These are phyloP conservation scores for Miichthys miiuy DNA, from an alignment of 2,797 vertebrate genomes.

Conservation along the genomic window DNA sequence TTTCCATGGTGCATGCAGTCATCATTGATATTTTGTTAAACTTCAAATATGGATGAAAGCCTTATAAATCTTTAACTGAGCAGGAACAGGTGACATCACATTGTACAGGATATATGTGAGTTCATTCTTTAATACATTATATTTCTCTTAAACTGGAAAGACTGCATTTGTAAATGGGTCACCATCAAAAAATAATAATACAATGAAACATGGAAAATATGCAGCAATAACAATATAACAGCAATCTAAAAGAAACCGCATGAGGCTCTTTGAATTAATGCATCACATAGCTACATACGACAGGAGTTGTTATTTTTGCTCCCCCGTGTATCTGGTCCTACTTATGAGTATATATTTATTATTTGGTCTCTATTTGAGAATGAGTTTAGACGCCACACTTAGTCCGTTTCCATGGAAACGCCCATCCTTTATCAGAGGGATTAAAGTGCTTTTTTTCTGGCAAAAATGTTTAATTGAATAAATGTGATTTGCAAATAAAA, in stretches of 20 bases:
- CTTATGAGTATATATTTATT: not conserved
- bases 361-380: conserved; percentile 5
- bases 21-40: not conserved
- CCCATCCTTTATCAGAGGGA: conserved; percentile 23
- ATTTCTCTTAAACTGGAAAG: not conserved
- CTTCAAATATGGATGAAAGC: not conserved
- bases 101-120: not conserved
- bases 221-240: not conserved
- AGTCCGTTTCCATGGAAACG: conserved; percentile 48
- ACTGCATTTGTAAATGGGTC: conserved; percentile 2
- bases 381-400: not conserved
- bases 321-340: not conserved
- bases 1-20: too few species aligned
- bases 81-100: not conserved
- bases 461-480: conserved; percentile 4
- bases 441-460: conserved; percentile 13
- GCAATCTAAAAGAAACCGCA: not conserved
- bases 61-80: not conserved
- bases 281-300: not conserved
- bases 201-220: not conserved
- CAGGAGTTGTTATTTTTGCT: conserved; percentile 2
- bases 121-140: not conserved
- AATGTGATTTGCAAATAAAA: conserved; percentile 9
- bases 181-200: not conserved
- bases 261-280: conserved; percentile 9